These are phyloP conservation scores for Cylas formicarius DNA, from an alignment of 1,140 invertebrate species.

Conservation along the genomic window DNA sequence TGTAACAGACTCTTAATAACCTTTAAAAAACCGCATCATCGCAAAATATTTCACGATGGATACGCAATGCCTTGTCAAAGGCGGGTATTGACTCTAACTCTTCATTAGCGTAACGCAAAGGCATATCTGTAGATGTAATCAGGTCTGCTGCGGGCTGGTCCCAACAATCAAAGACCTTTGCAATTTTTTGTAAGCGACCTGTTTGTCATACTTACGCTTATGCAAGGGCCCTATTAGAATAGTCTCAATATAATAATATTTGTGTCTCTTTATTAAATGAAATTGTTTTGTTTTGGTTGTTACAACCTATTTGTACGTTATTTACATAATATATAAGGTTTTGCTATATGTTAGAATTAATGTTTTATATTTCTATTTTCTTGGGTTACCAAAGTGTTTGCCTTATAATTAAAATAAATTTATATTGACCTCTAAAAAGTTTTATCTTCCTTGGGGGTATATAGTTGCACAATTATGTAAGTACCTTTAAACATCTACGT, in stretches of 20 bases:
- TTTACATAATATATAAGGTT: slow-evolving; percentile 1
- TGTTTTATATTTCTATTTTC: neutral
- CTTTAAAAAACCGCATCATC: slow-evolving; percentile 6
- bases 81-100: neutral
- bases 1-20: neutral
- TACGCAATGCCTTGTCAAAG: neutral
- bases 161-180: slow-evolving; percentile 2
- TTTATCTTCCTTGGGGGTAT: too few relatives aligned
- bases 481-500: slow-evolving; percentile 14
- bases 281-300: too few relatives aligned
- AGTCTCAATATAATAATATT: neutral
- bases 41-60: slow-evolving; percentile 2
- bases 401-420: slow-evolving; percentile 4
- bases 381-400: neutral
- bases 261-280: too few relatives aligned
- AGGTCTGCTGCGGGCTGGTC: slow-evolving; percentile 7
- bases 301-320: too few relatives aligned
- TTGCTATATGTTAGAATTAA: neutral
- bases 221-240: slow-evolving; percentile 3
- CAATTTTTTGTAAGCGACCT: slow-evolving; percentile 11
- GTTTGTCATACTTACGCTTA: neutral
- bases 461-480: too few relatives aligned
- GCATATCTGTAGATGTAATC: slow-evolving; percentile 5
- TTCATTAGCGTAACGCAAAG: slow-evolving; percentile 4
- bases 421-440: too few relatives aligned